Conservation (phyloP, 2,797 vertebrate genomes). For the Staurois parvus region DNA sequence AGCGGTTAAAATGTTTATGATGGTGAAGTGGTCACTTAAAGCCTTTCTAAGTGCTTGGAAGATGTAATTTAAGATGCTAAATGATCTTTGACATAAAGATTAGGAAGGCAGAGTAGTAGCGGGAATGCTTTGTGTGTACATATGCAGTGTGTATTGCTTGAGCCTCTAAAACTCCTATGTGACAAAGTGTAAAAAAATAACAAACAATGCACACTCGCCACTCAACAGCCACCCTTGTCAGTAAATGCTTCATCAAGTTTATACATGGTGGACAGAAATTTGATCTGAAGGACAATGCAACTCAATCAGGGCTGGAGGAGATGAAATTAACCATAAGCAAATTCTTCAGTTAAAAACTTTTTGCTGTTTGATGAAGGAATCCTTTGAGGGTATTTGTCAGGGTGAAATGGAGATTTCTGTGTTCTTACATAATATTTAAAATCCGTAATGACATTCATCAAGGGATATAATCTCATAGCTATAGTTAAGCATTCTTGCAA, state of each 20-base stretch:
- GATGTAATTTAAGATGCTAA: slow-evolving; percentile 75
- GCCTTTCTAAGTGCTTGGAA: slow-evolving; percentile 69
- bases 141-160: slow-evolving; percentile 52
- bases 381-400: background rate
- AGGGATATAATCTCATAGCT: no score
- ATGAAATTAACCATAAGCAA: background rate
- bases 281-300: background rate
- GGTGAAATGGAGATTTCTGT: background rate
- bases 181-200: slow-evolving; percentile 50
- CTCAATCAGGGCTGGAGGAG: background rate
- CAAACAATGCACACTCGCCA: slow-evolving; percentile 40
- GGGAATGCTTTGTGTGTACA: slow-evolving; percentile 49
- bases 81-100: slow-evolving; percentile 73
- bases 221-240: background rate
- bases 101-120: slow-evolving; percentile 50
- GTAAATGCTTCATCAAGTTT: background rate
- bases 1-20: slow-evolving; percentile 73
- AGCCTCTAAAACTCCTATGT: slow-evolving; percentile 41
- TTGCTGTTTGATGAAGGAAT: background rate
- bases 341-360: background rate
- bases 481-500: no score
- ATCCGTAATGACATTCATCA: no score
- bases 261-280: background rate
- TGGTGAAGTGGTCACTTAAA: slow-evolving; percentile 69
- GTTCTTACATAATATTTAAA: background rate